Evolutionary conservation across 2,113 vertebrate species (phyloP), one percentile per base, ranked within the genome.

Genomic region (Leucopsar rothschildi): DNA sequence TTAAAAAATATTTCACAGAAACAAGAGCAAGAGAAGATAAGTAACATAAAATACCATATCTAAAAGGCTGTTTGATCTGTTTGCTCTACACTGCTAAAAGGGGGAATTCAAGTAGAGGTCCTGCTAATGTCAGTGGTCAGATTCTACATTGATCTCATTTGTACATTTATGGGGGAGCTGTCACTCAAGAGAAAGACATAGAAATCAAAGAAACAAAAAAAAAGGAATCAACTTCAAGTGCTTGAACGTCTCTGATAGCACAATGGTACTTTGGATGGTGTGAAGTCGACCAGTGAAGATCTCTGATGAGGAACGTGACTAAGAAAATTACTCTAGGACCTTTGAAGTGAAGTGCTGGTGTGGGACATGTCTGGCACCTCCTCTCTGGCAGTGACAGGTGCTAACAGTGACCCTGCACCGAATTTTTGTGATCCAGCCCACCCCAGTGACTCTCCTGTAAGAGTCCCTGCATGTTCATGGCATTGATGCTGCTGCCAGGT

Each of bases 391-490:
- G 44, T 1, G 7, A n/a, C 31, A 20, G 60, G 20, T 3, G 35
- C n/a, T 28, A 57, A 6, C 40, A 60, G n/a, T 22, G 73, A 76
- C 40, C 9, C 20, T 69, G 56, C 19, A 29, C 15, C 8, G 53
- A 72, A 23, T 27, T 45, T 23, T 39, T 23, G 55, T 47, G 53
- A 35, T 12, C 28, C 72, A 68, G 76, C 35, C 81, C 69, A 40
- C 9, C 9, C 19, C n/a, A 42, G 60, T 19, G 56, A 16, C 70
- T 75, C 10, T 60, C 11, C 65, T 82, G 53, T 15, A 37, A 16
- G 28, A 65, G 21, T 39, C 20, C 24, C 24, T 42, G 47, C 6
- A 2, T 2, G n/a, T 16, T 20, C 0, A 0, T 15, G 23, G 44
- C 31, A 40, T 20, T 11, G 11, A 10, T 61, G 57, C 65, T 72